Evolutionary conservation across 2,888 invertebrate genomes (phyloP), one percentile per base, ranked within the genome.

Genomic region (Scrobipalpa atriplicella): DNA sequence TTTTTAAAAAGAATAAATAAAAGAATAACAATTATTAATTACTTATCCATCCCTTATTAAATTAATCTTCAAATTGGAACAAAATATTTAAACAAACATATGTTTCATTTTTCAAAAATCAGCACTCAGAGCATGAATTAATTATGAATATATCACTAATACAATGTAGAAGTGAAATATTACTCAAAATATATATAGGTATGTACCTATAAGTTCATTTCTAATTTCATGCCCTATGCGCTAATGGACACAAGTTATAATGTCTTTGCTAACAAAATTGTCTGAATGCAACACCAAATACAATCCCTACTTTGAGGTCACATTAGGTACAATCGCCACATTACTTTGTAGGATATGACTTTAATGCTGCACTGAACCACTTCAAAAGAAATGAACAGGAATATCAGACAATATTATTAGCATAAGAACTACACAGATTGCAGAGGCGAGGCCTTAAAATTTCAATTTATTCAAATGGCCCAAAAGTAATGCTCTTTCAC

Each of bases 51-150:
- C 54, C 54, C 54, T 11, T 56, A 29, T 2, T 29, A 29, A 11
- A n/a, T n/a, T n/a, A n/a, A 21, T 6, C 19, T 56, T 56, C 54
- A 21, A 21, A 56, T 29, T 47, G 7, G 5, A 47, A 47, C 16
- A 47, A 16, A 18, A 52, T 18, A 2, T 9, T 6, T 54, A 18
- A 54, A 7, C n/a, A 8, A 52, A 52, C 18, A 19, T 5, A 21
- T 5, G 21, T 21, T 21, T 18, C 16, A 8, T 38, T 58, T 36
- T 58, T 5, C 36, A 8, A 6, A 38, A 58, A 58, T 38, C 58
- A 58, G 58, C 38, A 38, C 58, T 38, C 58, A 58, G n/a, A 58
- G 29, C 38, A 58, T 58, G 58, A 58, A 38, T 21, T 10, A 18
- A 6, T 13, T 6, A 52, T n/a, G 16, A 2, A 41, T 41, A 1